phyloP scores from a whole-genome alignment of 2,113 vertebrate genomes.

The Cariama cristata region DNA sequence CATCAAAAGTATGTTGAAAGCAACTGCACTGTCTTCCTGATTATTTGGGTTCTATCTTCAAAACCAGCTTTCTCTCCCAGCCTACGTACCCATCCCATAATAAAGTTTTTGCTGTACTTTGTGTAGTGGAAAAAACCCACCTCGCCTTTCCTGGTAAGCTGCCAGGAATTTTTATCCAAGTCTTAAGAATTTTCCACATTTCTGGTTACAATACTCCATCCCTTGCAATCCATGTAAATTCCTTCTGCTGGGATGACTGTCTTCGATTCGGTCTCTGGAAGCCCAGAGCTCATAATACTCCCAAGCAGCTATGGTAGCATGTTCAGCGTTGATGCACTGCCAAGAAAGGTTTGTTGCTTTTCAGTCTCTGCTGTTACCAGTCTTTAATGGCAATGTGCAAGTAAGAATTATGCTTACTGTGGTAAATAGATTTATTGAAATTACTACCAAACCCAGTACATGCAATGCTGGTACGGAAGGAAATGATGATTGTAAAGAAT shows the following conservation, averaged over 20 bases:
- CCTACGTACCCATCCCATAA: neutral
- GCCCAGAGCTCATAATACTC: neutral
- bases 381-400: accelerated
- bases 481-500: neutral
- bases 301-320: neutral
- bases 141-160: neutral
- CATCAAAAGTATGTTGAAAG: neutral
- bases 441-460: neutral
- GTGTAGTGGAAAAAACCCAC: neutral
- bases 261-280: neutral
- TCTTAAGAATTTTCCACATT: neutral
- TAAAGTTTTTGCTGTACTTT: neutral
- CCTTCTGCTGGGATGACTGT: neutral
- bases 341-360: neutral
- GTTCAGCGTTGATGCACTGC: neutral
- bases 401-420: neutral
- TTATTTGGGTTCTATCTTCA: neutral
- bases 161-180: neutral
- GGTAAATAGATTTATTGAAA: neutral
- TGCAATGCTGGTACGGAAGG: neutral
- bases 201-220: neutral
- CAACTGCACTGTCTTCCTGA: neutral
- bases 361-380: neutral
- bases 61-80: neutral
- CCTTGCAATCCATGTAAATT: neutral